Percentiles rank a stretch among this genome's conserved stretches.
Evolutionary conservation across 2,888 invertebrate genomes (phyloP).

Genomic region (Gnatocerus cornutus): DNA sequence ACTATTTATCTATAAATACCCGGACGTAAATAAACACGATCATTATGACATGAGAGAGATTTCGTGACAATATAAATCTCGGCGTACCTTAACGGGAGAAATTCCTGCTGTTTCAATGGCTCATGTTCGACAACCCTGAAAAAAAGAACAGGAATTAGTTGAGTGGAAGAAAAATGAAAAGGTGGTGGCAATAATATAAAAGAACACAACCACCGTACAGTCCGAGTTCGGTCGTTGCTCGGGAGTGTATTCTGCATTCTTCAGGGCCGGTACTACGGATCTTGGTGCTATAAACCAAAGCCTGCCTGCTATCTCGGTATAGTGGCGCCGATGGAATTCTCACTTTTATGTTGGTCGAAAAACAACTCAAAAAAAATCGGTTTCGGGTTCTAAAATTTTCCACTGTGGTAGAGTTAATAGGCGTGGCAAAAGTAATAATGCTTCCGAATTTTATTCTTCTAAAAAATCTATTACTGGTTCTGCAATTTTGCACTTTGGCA

Average conservation of each 20-base stretch:
- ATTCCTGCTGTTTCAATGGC: conserved; percentile 18
- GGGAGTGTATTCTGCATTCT: conserved; percentile 65
- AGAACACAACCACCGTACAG: conserved; percentile 46
- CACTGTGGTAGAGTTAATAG: too few species aligned
- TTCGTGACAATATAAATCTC: conserved; percentile 46
- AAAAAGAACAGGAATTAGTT: conserved; percentile 36
- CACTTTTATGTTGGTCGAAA: conserved; percentile 63
- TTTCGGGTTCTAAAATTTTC: too few species aligned
- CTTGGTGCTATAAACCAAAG: conserved; percentile 62
- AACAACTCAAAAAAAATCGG: too few species aligned
- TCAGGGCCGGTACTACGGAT: conserved; percentile 61
- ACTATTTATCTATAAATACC: conserved; percentile 46
- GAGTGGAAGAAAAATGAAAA: conserved; percentile 14
- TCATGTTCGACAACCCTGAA: conserved; percentile 27
- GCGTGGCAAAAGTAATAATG: too few species aligned
- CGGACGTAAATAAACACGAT: conserved; percentile 48
- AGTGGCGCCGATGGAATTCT: conserved; percentile 65
- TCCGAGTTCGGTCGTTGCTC: conserved; percentile 29
- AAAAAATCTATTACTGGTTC: too few species aligned
- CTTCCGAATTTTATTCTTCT: too few species aligned
- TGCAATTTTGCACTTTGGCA: too few species aligned
- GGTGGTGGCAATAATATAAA: conserved; percentile 32
- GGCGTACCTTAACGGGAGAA: conserved; percentile 35
- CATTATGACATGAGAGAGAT: conserved; percentile 47
- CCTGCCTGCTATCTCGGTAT: conserved; percentile 62